Base-by-base conservation (phyloP, 1,140 invertebrate species). In the Eumeta japonica region DNA sequence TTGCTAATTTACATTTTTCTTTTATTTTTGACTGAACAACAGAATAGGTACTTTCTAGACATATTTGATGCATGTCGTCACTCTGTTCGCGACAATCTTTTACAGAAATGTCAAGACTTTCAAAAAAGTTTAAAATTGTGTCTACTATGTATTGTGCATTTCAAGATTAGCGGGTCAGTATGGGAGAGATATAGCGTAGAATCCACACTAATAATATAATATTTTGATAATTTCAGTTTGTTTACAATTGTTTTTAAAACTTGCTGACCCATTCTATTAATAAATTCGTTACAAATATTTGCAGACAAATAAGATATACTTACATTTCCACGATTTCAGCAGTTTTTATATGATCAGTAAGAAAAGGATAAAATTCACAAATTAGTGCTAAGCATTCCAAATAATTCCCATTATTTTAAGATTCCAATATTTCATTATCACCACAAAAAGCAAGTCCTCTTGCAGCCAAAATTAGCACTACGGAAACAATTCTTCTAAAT, bases 21-120 rank as follows among this genome's bases (percentile, higher is more conserved):
- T 37, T 28, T 7, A 37, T 37, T 28, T 27, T 37, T 28, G 35
- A 3, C 13, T 37, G 35, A 13, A 37, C 40, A 33, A 53, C 53
- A 47, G 37, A 41, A 39, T 62, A n/a, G n/a, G 39, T 62, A 62
- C 10, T 36, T 42, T 19, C 53, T 52, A 20, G 55, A 37, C 58
- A 68, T 66, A 48, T 62, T 62, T 10, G 36, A 13, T 2, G 51
- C 61, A 49, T 63, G 35, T 61, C 60, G 28, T 63, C 60, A 9
- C 41, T 45, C 34, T 66, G 56, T 13, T 43, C 52, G 31, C 62
- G 29, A 41, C 56, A 63, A 48, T 66, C 43, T 43, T 62, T 50
- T 17, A 66, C 54, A 28, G 33, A 16, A 44, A 66, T 51, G 32
- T 42, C 41, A 41, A 39, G 18, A 19, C 45, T 46, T 29, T 31